A percentile compares a stretch with the other conserved stretches of the same genome.
Conservation (phyloP, 2,113 vertebrate species). For the Harpagus bidentatus region DNA sequence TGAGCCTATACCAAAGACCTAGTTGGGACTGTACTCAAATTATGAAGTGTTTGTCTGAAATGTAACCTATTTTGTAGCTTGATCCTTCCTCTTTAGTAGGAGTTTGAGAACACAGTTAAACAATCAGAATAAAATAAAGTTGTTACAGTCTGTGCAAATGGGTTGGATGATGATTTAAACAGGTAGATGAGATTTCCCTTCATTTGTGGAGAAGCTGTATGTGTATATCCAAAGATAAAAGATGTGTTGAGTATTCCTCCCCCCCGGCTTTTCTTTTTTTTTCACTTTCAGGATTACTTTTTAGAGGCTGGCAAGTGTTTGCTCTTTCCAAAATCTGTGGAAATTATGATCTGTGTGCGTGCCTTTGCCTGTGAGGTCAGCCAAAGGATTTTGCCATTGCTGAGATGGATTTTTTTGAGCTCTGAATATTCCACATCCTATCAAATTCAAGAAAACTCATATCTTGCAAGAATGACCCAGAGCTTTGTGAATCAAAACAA, state of each 20-base stretch:
- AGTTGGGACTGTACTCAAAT: not conserved
- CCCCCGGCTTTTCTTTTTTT: not conserved
- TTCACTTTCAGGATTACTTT: not conserved
- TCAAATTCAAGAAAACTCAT: too few relatives aligned
- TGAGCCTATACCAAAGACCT: not conserved
- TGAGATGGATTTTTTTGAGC: too few relatives aligned
- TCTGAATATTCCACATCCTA: too few relatives aligned
- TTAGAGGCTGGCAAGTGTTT: not conserved
- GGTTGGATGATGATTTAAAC: not conserved
- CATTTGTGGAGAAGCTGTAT: not conserved
- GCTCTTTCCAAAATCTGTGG: not conserved
- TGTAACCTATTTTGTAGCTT: not conserved
- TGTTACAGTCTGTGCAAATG: not conserved
- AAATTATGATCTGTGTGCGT: slow-evolving; percentile 1
- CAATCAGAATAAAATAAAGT: not conserved
- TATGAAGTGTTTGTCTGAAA: not conserved
- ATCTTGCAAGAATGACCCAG: not conserved
- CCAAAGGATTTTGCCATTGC: slow-evolving; percentile 29
- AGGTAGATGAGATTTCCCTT: not conserved
- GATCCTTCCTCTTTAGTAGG: not conserved
- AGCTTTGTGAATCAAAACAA: slow-evolving; percentile 7
- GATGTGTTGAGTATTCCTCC: not conserved
- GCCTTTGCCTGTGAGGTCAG: not conserved
- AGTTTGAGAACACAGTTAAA: not conserved
- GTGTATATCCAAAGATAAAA: not conserved